Percentiles rank a stretch among this genome's conserved stretches.
Evolutionary conservation across 2,888 invertebrate species (phyloP).

Genomic region (Himalopsyche kuldschensis): DNA sequence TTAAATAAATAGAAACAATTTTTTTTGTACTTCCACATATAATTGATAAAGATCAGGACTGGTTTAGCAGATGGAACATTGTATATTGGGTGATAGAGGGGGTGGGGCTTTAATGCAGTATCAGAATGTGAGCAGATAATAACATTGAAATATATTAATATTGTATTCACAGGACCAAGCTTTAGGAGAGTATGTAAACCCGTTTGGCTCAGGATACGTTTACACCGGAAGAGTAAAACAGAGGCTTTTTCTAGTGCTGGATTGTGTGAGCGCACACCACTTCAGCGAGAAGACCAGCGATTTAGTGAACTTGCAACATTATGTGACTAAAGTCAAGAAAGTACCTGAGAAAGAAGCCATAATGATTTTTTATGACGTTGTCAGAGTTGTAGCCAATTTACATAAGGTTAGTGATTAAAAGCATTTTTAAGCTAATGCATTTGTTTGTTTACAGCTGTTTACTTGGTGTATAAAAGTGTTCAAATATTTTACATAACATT

Average conservation of each 20-base stretch:
- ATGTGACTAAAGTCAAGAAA: conserved; percentile 76
- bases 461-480: no score
- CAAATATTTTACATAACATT: no score
- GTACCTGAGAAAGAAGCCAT: conserved; percentile 74
- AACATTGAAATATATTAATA: not conserved
- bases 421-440: no score
- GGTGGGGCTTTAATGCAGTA: not conserved
- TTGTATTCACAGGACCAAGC: conserved; percentile 64
- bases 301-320: conserved; percentile 71
- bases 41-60: no score
- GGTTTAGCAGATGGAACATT: no score
- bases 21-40: no score
- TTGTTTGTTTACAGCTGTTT: no score
- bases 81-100: not conserved
- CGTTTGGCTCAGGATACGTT: conserved; percentile 52
- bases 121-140: not conserved
- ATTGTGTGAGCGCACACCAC: conserved; percentile 73
- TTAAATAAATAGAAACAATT: no score
- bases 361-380: conserved; percentile 73
- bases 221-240: conserved; percentile 62
- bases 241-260: conserved; percentile 71
- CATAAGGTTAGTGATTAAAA: conserved; percentile 60
- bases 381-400: conserved; percentile 71
- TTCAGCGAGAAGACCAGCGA: conserved; percentile 59
- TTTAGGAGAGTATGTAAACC: conserved; percentile 63